Conservation (phyloP, 2,888 invertebrate genomes). For the Cataglyphis livida region DNA sequence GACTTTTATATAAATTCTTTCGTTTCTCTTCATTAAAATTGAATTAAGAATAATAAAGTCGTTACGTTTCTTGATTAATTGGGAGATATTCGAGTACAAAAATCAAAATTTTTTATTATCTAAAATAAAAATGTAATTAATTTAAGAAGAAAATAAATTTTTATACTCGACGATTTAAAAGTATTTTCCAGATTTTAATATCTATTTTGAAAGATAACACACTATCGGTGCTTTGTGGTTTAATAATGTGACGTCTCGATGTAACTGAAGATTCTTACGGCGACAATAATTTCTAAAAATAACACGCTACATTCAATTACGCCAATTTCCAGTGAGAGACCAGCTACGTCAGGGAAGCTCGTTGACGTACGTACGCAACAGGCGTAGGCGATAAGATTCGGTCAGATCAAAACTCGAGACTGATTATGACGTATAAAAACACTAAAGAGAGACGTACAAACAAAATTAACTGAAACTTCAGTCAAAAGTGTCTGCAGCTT, state of each 20-base stretch:
- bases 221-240: not conserved
- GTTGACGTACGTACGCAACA: slow-evolving; percentile 24
- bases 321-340: slow-evolving; percentile 41
- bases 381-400: slow-evolving; percentile 33
- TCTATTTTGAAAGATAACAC: not conserved
- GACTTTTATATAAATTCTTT: not conserved
- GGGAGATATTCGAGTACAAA: not conserved
- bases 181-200: not conserved
- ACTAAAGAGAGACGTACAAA: not conserved
- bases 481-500: too few species aligned
- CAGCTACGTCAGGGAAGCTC: not conserved
- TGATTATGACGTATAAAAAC: not conserved
- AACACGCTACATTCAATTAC: slow-evolving; percentile 43
- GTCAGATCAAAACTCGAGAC: not conserved
- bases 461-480: too few species aligned
- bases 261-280: not conserved
- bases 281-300: slow-evolving; percentile 44
- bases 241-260: not conserved
- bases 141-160: not conserved
- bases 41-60: too few species aligned
- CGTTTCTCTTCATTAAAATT: slow-evolving; percentile 1
- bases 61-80: not conserved
- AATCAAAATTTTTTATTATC: not conserved
- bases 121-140: not conserved
- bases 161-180: not conserved